Evolutionary conservation across 2,888 invertebrate genomes (phyloP).

Genomic region (Strigamia transsilvanica): DNA sequence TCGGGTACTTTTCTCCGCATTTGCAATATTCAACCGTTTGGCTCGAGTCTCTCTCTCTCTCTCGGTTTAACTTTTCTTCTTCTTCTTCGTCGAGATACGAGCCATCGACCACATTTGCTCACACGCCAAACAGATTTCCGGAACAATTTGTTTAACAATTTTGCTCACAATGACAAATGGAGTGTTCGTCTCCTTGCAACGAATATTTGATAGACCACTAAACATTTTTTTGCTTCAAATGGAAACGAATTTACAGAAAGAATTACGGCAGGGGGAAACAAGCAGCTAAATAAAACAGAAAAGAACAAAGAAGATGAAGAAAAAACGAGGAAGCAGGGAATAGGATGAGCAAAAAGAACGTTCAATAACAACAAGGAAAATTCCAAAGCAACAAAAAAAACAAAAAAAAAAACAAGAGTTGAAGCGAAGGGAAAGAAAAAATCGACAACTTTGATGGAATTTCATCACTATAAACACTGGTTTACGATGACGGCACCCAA

Average conservation of each 20-base stretch:
- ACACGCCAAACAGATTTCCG: constrained; percentile 44
- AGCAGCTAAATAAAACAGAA: constrained; percentile 15
- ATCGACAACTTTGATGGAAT: constrained; percentile 42
- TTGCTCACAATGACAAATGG: constrained; percentile 44
- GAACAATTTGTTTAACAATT: constrained; percentile 44
- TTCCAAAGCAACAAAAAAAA: not conserved
- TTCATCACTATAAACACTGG: constrained; percentile 42
- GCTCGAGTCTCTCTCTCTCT: constrained; percentile 43
- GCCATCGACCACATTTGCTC: constrained; percentile 44
- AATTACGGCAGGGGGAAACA: constrained; percentile 22
- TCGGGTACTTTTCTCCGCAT: constrained; percentile 44
- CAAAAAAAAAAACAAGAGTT: not conserved
- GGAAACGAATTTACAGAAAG: constrained; percentile 33
- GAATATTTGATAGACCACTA: constrained; percentile 44
- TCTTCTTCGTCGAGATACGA: constrained; percentile 42
- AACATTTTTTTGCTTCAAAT: constrained; percentile 37
- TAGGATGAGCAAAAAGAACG: not conserved
- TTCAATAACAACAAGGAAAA: constrained; percentile 23
- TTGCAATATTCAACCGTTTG: constrained; percentile 44
- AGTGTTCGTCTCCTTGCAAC: constrained; percentile 40
- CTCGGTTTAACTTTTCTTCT: constrained; percentile 44
- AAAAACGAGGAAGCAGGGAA: constrained; percentile 2
- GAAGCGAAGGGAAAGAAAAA: not conserved
- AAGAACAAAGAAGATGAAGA: not conserved
- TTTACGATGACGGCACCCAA: constrained; percentile 10